Evolutionary conservation across 2,113 vertebrate species (phyloP), one percentile per base, ranked within the genome.

Genomic region (Shinisaurus crocodilurus): DNA sequence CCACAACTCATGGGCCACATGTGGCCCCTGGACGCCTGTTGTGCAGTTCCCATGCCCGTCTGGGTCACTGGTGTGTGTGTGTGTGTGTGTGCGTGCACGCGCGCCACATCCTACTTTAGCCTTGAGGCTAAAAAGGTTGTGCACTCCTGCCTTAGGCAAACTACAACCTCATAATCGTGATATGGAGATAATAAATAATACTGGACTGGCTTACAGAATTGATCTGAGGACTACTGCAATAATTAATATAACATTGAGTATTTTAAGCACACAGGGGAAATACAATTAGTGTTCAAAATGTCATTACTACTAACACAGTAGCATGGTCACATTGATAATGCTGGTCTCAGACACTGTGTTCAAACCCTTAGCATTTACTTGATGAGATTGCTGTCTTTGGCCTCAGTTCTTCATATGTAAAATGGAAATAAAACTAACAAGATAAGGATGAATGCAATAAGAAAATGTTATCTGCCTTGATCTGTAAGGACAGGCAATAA

Each of bases 371-470:
- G 6, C 9, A n/a, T 87, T 87, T 87, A 13, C 37, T 87, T 87
- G 72, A 63, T 37, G 40, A 18, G 50, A 40, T 75, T 76, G 40
- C 2, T 77, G 57, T 65, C 57, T 80, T 5, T n/a, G n/a, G n/a
- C 54, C 34, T 40, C 34, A 82, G 34, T 82, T 63, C 81, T n/a
- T 87, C 29, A 63, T 76, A 37, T 87, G 23, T 63, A 67, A 45
- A 87, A 87, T 65, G 43, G 63, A 86, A 86, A 37, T 9, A 34
- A 75, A 86, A 75, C 48, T 76, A n/a, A 60, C 54, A 76, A 75
- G 50, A 20, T 77, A 63, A 63, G 23, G 6, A 50, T 45, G 23
- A 65, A 79, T 65, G 60, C n/a, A 18, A 67, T 65, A 65, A 65
- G 37, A 29, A 65, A n/a, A 79, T 45, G 37, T 48, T 65, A n/a